Conservation (phyloP, 1,140 invertebrate genomes). For the Choristoneura fumiferana region DNA sequence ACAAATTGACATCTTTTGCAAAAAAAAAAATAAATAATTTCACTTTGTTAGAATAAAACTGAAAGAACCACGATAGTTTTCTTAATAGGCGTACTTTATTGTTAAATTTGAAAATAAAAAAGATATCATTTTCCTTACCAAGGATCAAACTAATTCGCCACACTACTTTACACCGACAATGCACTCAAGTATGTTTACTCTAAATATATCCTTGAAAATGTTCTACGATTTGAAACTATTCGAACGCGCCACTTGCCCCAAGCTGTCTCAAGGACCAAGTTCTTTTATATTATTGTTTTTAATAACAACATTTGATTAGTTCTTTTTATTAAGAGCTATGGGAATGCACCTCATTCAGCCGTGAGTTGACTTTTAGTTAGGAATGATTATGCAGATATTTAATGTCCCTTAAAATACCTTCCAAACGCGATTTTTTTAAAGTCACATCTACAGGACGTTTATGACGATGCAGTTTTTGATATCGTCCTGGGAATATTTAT, state of each 20-base stretch:
- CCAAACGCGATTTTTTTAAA: slow-evolving; percentile 4
- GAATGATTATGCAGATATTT: slow-evolving; percentile 39
- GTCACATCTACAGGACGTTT: slow-evolving; percentile 13
- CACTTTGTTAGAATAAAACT: too few species aligned
- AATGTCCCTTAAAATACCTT: background rate
- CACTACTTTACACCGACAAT: slow-evolving; percentile 42
- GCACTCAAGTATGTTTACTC: slow-evolving; percentile 63
- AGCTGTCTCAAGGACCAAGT: slow-evolving; percentile 50
- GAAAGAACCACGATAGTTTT: too few species aligned
- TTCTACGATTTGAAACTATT: slow-evolving; percentile 45
- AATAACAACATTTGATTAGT: slow-evolving; percentile 58
- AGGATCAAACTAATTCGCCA: slow-evolving; percentile 45
- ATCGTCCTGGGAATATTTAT: slow-evolving; percentile 32
- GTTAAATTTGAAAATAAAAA: too few species aligned
- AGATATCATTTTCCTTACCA: background rate
- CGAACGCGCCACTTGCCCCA: slow-evolving; percentile 55
- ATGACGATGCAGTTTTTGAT: slow-evolving; percentile 41
- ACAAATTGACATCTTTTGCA: too few species aligned
- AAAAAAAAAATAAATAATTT: too few species aligned
- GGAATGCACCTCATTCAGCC: slow-evolving; percentile 34
- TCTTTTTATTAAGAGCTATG: slow-evolving; percentile 37
- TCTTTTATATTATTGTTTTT: slow-evolving; percentile 65
- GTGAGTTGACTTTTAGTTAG: slow-evolving; percentile 40
- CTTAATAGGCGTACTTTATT: too few species aligned
- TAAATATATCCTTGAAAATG: slow-evolving; percentile 58